Evolutionary conservation across 1,140 invertebrate species (phyloP).

Genomic region (Aethina tumida): DNA sequence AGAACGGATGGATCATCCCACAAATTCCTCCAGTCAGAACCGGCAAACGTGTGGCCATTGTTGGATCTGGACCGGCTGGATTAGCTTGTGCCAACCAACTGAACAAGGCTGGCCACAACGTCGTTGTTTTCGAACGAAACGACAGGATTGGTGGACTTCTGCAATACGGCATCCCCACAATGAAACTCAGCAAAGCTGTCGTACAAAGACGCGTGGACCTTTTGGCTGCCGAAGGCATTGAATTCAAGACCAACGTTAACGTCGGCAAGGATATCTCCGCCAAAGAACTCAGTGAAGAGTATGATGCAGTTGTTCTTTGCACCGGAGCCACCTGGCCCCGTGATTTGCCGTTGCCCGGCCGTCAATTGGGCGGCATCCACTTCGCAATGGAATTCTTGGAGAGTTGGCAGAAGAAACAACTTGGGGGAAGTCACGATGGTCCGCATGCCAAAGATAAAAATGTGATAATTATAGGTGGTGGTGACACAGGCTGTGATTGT

Average conservation of each 20-base stretch:
- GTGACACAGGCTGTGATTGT: conserved; percentile 99
- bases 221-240: conserved; percentile 82
- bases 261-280: conserved; percentile 87
- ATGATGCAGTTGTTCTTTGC: conserved; percentile 83
- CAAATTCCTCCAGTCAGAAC: conserved; percentile 61
- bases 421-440: conserved; percentile 48
- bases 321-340: conserved; percentile 94
- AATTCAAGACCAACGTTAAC: conserved; percentile 81
- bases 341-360: conserved; percentile 71
- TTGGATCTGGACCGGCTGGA: conserved; percentile 92
- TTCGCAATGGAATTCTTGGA: conserved; percentile 98
- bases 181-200: conserved; percentile 92
- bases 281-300: conserved; percentile 51
- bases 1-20: conserved; percentile 89
- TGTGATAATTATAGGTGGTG: conserved; percentile 95
- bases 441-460: conserved; percentile 85
- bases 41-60: conserved; percentile 81
- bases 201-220: conserved; percentile 84
- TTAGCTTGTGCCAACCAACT: conserved; percentile 95
- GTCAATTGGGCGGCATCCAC: conserved; percentile 66
- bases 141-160: conserved; percentile 90
- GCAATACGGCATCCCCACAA: conserved; percentile 96
- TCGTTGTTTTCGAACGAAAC: conserved; percentile 95
- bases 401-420: conserved; percentile 93
- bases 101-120: conserved; percentile 70